Percentiles rank a stretch among this genome's conserved stretches.
phyloP scores from a whole-genome alignment of 2,888 invertebrate species.

The Euzetes globulus region DNA sequence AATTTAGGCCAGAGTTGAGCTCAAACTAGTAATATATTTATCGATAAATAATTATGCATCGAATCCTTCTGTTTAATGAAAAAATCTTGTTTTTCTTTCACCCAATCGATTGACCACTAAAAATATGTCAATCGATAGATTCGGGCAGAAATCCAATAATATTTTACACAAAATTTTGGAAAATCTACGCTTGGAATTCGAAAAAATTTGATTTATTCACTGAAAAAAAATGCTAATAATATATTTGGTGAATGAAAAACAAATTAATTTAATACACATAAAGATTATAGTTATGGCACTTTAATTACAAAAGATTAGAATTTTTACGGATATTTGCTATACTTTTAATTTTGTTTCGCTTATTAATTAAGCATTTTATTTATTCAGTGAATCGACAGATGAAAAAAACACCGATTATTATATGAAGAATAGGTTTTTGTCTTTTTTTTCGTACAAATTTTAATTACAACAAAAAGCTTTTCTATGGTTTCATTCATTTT shows the following conservation, averaged over 20 bases:
- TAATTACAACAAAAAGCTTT: not conserved
- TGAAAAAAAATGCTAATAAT: not conserved
- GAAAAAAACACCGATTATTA: no score
- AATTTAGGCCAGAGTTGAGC: no score
- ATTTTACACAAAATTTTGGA: not conserved
- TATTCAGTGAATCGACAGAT: not conserved
- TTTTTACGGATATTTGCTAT: not conserved
- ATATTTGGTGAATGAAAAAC: not conserved
- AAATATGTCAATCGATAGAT: constrained; percentile 1
- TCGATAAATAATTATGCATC: no score
- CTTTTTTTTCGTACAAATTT: not conserved
- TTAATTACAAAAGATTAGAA: not conserved
- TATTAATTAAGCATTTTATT: not conserved
- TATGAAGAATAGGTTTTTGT: not conserved
- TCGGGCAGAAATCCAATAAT: not conserved
- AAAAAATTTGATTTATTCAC: not conserved
- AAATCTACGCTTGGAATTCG: not conserved
- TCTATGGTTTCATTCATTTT: not conserved
- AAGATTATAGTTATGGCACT: not conserved
- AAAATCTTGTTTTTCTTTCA: not conserved
- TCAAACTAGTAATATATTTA: no score
- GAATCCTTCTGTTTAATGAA: not conserved
- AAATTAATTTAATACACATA: not conserved
- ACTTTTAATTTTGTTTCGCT: not conserved
- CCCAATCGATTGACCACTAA: not conserved